Evolutionary conservation across 2,113 vertebrate genomes (phyloP), one percentile per base, ranked within the genome.

Genomic region (Tauraco erythrolophus): DNA sequence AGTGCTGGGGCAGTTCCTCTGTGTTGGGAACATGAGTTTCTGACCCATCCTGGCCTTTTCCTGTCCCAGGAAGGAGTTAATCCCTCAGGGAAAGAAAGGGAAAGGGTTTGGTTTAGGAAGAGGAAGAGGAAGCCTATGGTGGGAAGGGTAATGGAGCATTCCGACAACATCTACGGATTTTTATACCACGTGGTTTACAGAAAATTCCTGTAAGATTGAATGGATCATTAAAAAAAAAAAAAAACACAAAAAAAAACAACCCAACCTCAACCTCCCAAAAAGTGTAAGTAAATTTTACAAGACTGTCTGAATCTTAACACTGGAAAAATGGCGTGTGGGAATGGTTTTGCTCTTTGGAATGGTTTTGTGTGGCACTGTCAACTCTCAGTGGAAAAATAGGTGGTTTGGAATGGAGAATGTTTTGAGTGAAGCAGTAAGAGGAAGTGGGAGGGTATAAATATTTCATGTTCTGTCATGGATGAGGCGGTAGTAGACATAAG

Each of bases 21-120:
- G 0, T n/a, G 9, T 11, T 77, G 60, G 50, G 46, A 18, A 27
- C 10, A 10, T 46, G 54, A 0, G 0, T 66, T 84, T 66, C 45
- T 88, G 46, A 16, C 41, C 35, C 12, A 9, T 6, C 10, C 41
- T 74, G 64, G 25, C 43, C 15, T 74, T 88, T 77, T 84, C 5
- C 53, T 41, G 2, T n/a, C 57, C 74, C n/a, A 14, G 12, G 8
- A 45, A n/a, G 0, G 0, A 74, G 35, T 58, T 62, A 35, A 58
- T 50, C 19, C 90, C 14, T 77, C 21, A 28, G 23, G 25, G n/a
- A 80, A 19, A 37, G 50, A 56, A 65, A 76, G 19, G 15, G 51
- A 57, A 81, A 64, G 19, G 25, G 6, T 37, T 88, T 77, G 1
- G 0, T 28, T 61, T 76, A 76, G 57, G 71, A 51, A 75, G 64